Percentiles rank a stretch among this genome's conserved stretches.
Conservation (phyloP, 2,888 invertebrate genomes). For the Macrosiphum euphorbiae region DNA sequence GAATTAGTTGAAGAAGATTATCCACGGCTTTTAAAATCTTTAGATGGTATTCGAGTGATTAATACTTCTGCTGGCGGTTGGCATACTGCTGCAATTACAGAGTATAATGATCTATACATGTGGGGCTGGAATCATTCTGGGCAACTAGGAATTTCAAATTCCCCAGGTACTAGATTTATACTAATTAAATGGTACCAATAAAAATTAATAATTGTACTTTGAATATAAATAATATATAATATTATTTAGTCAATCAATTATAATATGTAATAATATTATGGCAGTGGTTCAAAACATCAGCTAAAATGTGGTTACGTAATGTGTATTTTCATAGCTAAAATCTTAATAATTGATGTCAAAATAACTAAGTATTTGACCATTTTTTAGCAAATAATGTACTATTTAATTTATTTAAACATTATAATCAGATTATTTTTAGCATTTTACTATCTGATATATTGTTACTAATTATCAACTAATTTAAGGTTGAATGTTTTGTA, state of each 20-base stretch:
- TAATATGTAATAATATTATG: neutral
- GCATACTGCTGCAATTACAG: slow-evolving; percentile 86
- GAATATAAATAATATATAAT: neutral
- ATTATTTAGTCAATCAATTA: neutral
- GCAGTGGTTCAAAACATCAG: neutral
- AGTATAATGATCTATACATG: slow-evolving; percentile 84
- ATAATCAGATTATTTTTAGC: slow-evolving; percentile 14
- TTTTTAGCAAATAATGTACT: slow-evolving; percentile 15
- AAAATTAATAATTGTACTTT: neutral
- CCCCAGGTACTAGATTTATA: slow-evolving; percentile 42
- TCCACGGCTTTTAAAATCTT: slow-evolving; percentile 79
- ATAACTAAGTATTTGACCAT: neutral
- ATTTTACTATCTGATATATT: neutral
- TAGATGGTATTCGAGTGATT: slow-evolving; percentile 81
- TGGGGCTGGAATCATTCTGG: slow-evolving; percentile 95
- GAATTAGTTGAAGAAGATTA: slow-evolving; percentile 75
- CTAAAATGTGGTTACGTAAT: neutral
- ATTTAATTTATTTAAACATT: neutral
- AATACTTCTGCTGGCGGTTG: slow-evolving; percentile 86
- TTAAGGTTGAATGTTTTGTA: slow-evolving; percentile 49
- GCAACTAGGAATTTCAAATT: slow-evolving; percentile 77
- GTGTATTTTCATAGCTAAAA: neutral
- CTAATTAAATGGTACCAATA: neutral
- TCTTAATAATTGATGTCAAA: neutral
- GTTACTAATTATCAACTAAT: slow-evolving; percentile 53